These are phyloP conservation scores for Poecilobothrus nobilitatus DNA, from an alignment of 2,888 invertebrate genomes.

Conservation along the genomic window DNA sequence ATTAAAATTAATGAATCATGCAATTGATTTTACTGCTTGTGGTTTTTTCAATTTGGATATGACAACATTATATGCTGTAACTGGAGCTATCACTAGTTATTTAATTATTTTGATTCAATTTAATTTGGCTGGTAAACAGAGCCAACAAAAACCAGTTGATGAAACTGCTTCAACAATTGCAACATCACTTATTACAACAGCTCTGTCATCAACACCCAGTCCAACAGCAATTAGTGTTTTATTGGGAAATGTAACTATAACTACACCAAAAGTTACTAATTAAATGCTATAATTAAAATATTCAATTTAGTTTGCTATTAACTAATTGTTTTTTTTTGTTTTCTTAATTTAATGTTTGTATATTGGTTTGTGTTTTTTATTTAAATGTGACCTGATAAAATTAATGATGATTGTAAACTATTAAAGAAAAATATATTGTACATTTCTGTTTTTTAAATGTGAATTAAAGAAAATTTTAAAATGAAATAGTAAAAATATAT, in stretches of 20 bases:
- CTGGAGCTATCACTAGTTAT: conserved; percentile 43
- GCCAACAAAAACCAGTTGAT: background rate
- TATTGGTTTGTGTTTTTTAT: too few relatives aligned
- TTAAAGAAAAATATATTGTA: too few relatives aligned
- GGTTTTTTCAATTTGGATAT: conserved; percentile 44
- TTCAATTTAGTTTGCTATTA: too few relatives aligned
- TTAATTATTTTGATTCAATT: conserved; percentile 44
- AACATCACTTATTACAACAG: background rate
- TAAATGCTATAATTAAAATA: too few relatives aligned
- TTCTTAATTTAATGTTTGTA: too few relatives aligned
- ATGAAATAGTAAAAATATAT: too few relatives aligned
- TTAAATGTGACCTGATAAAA: too few relatives aligned
- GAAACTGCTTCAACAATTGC: background rate
- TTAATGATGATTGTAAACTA: too few relatives aligned
- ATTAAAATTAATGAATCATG: conserved; percentile 41
- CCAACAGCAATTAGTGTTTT: background rate
- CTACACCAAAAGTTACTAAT: background rate
- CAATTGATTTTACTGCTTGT: conserved; percentile 42
- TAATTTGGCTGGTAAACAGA: conserved; percentile 41
- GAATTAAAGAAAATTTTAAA: too few relatives aligned
- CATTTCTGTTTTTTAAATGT: too few relatives aligned
- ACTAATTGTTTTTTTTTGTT: too few relatives aligned
- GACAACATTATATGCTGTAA: conserved; percentile 42
- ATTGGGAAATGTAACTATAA: background rate
- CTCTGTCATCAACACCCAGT: background rate